Conservation (phyloP, 2,888 invertebrate genomes). For the Cataglyphis albicans region DNA sequence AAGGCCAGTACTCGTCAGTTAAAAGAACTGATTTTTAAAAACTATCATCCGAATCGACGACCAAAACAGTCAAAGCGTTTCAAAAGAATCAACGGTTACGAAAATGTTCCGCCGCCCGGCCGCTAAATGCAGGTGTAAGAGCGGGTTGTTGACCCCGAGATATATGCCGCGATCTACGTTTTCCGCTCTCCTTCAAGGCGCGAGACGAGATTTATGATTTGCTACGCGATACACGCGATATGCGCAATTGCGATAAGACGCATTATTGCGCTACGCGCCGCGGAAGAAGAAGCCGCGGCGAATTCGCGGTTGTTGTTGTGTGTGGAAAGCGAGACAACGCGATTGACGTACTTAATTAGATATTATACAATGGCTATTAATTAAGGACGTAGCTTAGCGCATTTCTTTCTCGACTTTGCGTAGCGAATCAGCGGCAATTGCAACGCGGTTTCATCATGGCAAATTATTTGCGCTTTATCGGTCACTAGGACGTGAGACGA, state of each 20-base stretch:
- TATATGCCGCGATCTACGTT: slow-evolving; percentile 59
- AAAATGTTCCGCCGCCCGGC: slow-evolving; percentile 64
- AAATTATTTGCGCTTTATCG: slow-evolving; percentile 18
- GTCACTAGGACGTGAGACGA: slow-evolving; percentile 36
- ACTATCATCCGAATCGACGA: background rate
- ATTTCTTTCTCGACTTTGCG: slow-evolving; percentile 46
- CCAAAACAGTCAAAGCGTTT: slow-evolving; percentile 15
- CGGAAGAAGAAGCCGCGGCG: slow-evolving; percentile 2
- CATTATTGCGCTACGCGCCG: background rate
- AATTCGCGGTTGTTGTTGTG: slow-evolving; percentile 12
- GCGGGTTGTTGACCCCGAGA: slow-evolving; percentile 63
- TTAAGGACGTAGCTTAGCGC: slow-evolving; percentile 60
- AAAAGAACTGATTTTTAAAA: background rate
- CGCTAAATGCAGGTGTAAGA: slow-evolving; percentile 52
- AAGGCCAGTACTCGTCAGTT: background rate
- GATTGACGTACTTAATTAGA: slow-evolving; percentile 57
- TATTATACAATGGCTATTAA: slow-evolving; percentile 65
- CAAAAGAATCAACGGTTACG: slow-evolving; percentile 68
- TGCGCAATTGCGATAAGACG: slow-evolving; percentile 49
- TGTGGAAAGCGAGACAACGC: slow-evolving; percentile 53
- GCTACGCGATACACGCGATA: slow-evolving; percentile 40
- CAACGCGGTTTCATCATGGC: background rate
- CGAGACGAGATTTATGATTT: slow-evolving; percentile 52
- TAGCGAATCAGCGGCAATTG: background rate
- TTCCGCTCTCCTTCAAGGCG: slow-evolving; percentile 60